Base-by-base conservation (phyloP, 2,888 invertebrate genomes). In the Onthophagus sagittarius region DNA sequence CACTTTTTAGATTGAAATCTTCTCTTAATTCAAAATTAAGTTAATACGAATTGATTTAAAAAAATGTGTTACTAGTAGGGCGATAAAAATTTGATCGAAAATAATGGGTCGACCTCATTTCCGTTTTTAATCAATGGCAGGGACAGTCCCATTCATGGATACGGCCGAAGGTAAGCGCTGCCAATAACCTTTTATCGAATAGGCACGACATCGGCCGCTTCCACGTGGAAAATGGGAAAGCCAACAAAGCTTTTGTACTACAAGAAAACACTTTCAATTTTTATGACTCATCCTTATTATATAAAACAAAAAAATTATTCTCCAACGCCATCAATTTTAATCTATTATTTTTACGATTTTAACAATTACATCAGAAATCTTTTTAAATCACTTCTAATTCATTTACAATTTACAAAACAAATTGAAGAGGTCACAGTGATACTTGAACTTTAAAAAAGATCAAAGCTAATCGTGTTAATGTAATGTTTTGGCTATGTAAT, bases 151-250 rank as follows among this genome's bases (percentile, higher is more conserved):
- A 73, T 73, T 73, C 73, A 73, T 73, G 73, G 71, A 31, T 67
- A 67, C 67, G 67, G 67, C 2, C 32, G 67, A 67, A 67, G 67
- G 31, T n/a, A 6, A 31, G 23, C 67, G 71, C 74, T 76, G 75
- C 75, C 77, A 76, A 76, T 76, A 76, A 74, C 75, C 75, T 72
- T 75, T 75, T 76, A 74, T 77, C 75, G 67, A n/a, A 23, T 32
- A 67, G 67, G 23, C 67, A 53, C 6, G 11, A 9, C 39, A 53
- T 53, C 39, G 39, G 11, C 5, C 39, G 11, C 39, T 9, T 53
- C 13, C 39, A 53, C 39, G 39, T 53, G 39, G 14, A n/a, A 67
- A 67, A 32, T 23, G 13, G 14, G 31, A 31, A 67, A 32, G 67
- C 14, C 65, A 65, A 33, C 32, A 39, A 53, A 53, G 39, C 39